Percentiles rank a stretch among this genome's conserved stretches.
Conservation (phyloP, 2,113 vertebrate species). For the Pagrus major region DNA sequence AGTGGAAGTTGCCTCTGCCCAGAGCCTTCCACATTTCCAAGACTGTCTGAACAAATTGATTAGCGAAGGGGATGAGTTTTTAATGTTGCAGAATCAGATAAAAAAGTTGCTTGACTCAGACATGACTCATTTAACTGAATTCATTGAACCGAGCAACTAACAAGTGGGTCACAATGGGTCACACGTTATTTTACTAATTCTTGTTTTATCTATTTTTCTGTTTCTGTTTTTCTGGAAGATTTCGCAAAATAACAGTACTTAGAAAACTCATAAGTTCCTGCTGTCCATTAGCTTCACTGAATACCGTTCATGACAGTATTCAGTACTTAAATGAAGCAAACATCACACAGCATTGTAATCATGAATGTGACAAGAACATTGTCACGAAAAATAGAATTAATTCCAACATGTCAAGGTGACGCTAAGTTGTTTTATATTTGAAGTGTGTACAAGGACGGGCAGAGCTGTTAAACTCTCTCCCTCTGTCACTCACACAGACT, state of each 20-base stretch:
- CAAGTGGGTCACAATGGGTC: neutral
- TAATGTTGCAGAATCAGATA: constrained; percentile 41
- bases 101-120: constrained; percentile 31
- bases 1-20: constrained; percentile 54
- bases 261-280: neutral
- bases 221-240: too few relatives aligned
- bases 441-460: neutral
- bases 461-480: constrained; percentile 10
- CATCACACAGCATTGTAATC: neutral
- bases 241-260: neutral
- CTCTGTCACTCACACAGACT: constrained; percentile 30
- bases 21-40: constrained; percentile 20
- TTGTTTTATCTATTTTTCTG: neutral
- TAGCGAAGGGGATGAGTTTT: constrained; percentile 3
- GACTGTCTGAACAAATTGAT: constrained; percentile 41
- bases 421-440: neutral
- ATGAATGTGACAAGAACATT: neutral
- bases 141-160: constrained; percentile 14
- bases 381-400: constrained; percentile 9
- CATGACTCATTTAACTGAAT: constrained; percentile 12
- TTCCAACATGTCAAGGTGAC: constrained; percentile 5
- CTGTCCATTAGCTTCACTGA: neutral
- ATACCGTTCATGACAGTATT: neutral
- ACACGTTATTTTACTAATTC: neutral
- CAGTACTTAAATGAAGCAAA: neutral